Evolutionary conservation across 2,797 vertebrate genomes (phyloP).

Genomic region (Squalus acanthias): DNA sequence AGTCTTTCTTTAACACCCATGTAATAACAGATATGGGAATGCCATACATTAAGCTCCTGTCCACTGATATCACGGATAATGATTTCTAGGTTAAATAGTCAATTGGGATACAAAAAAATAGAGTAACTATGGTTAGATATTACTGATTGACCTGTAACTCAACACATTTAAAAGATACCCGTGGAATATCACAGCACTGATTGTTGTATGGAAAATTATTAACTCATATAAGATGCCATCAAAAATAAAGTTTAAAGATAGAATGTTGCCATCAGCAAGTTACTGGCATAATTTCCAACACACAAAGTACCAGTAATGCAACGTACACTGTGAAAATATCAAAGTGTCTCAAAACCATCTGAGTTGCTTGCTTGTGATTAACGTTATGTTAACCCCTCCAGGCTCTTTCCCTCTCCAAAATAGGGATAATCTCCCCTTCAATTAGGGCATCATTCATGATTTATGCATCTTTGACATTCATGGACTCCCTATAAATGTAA

Average conservation of each 20-base stretch:
- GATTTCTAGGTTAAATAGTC: not conserved
- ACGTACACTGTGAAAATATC: not conserved
- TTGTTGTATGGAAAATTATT: not conserved
- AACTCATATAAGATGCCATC: not conserved
- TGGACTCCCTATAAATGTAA: not conserved
- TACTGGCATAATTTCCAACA: not conserved
- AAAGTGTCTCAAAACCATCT: not conserved
- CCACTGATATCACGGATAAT: not conserved
- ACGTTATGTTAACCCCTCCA: not conserved
- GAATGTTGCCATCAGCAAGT: not conserved
- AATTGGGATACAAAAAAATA: not conserved
- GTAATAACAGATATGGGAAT: not conserved
- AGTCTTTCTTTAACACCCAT: not conserved
- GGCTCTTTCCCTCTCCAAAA: not conserved
- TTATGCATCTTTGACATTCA: not conserved
- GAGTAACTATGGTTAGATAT: not conserved
- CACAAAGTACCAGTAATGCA: not conserved
- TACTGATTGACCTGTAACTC: not conserved
- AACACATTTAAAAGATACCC: not conserved
- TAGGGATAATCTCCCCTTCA: not conserved
- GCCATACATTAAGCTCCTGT: not conserved
- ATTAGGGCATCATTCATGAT: not conserved
- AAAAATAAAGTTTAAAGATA: not conserved
- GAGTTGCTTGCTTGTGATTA: not conserved
- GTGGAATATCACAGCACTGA: not conserved